Evolutionary conservation across 2,888 invertebrate species (phyloP).

Genomic region (Nomada goodeniana): DNA sequence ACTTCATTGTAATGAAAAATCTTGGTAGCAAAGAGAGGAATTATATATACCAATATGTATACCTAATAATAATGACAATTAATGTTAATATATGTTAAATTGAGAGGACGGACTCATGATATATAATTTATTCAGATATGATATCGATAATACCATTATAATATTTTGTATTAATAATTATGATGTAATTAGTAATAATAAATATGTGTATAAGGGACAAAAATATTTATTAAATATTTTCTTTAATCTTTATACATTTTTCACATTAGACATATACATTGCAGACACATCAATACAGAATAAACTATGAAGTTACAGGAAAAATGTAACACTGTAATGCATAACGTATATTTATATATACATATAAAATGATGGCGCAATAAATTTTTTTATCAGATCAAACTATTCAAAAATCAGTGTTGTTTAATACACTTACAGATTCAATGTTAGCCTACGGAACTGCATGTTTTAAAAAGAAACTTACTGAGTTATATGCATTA

Average conservation of each 20-base stretch:
- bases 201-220: slow-evolving; percentile 23
- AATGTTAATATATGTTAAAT: slow-evolving; percentile 33
- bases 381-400: slow-evolving; percentile 9
- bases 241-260: slow-evolving; percentile 32
- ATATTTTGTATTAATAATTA: slow-evolving; percentile 40
- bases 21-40: slow-evolving; percentile 1
- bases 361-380: slow-evolving; percentile 8
- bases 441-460: slow-evolving; percentile 12
- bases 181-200: slow-evolving; percentile 34
- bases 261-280: slow-evolving; percentile 35
- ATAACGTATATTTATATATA: not conserved
- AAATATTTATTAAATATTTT: slow-evolving; percentile 50
- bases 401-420: slow-evolving; percentile 7
- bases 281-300: slow-evolving; percentile 40
- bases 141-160: slow-evolving; percentile 33
- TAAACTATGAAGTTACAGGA: slow-evolving; percentile 28
- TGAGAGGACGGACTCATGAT: slow-evolving; percentile 10
- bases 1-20: slow-evolving; percentile 2
- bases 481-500: not conserved
- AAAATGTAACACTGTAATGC: slow-evolving; percentile 13
- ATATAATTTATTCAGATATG: slow-evolving; percentile 27
- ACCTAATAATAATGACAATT: slow-evolving; percentile 25
- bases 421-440: not conserved
- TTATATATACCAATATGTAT: slow-evolving; percentile 14
- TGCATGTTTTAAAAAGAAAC: slow-evolving; percentile 6